Evolutionary conservation across 2,113 vertebrate genomes (phyloP).

Genomic region (Calypte anna): DNA sequence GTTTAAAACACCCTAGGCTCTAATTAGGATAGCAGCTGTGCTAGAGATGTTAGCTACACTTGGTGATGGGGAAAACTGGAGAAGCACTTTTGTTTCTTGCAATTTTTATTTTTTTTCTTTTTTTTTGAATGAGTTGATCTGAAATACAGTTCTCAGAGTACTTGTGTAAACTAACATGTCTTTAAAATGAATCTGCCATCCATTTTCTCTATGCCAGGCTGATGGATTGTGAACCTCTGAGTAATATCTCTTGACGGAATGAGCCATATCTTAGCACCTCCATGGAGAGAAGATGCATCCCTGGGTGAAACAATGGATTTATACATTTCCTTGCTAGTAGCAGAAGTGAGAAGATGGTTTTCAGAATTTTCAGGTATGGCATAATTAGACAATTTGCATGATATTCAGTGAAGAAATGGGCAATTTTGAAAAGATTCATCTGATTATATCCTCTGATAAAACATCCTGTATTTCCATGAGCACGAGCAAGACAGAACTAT

Average conservation of each 20-base stretch:
- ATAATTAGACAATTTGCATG: not conserved
- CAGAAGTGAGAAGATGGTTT: not conserved
- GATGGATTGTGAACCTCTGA: slow-evolving; percentile 60
- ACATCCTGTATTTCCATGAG: not conserved
- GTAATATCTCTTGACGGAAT: slow-evolving; percentile 49
- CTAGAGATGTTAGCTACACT: not conserved
- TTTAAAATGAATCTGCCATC: slow-evolving; percentile 45
- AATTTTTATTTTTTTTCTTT: not conserved
- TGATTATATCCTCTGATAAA: not conserved
- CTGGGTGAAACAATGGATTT: not conserved
- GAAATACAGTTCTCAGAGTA: slow-evolving; percentile 32
- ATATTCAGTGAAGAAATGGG: not conserved
- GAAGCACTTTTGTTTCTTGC: not conserved
- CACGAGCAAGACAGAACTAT: not conserved
- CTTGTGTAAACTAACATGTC: slow-evolving; percentile 42
- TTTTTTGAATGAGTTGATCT: not conserved
- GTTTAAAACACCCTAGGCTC: slow-evolving; percentile 37
- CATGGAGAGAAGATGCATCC: not conserved
- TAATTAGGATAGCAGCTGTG: slow-evolving; percentile 32
- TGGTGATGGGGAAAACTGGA: not conserved
- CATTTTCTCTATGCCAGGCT: slow-evolving; percentile 45
- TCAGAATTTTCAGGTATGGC: not conserved
- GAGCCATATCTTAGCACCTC: slow-evolving; percentile 24
- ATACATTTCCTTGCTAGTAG: not conserved
- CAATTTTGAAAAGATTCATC: not conserved